These are phyloP conservation scores for Megastigmus dorsalis DNA, from an alignment of 2,888 invertebrate species.

Conservation along the genomic window DNA sequence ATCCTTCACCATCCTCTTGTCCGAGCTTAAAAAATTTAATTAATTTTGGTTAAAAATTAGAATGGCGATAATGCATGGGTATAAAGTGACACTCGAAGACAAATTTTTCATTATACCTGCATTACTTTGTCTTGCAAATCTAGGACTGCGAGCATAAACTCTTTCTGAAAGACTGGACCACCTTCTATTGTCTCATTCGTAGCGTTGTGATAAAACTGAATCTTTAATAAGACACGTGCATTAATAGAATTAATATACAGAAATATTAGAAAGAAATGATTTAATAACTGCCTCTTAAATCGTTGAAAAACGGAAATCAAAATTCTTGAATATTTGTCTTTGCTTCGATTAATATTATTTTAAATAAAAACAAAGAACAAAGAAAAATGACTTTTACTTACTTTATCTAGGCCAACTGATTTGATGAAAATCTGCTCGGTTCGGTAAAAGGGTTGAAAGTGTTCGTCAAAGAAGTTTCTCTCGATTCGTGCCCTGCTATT, in stretches of 20 bases:
- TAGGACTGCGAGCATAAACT: constrained; percentile 84
- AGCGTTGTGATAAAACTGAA: constrained; percentile 70
- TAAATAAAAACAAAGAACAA: too few species aligned
- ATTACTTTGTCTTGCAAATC: constrained; percentile 82
- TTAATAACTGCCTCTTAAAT: too few species aligned
- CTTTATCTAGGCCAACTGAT: constrained; percentile 77
- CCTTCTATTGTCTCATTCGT: constrained; percentile 75
- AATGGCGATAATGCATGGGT: too few species aligned
- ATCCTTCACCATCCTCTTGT: constrained; percentile 76
- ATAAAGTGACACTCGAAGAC: neutral
- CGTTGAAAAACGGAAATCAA: too few species aligned
- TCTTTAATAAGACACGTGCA: too few species aligned
- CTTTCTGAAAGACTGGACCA: constrained; percentile 84
- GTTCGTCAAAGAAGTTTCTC: constrained; percentile 89
- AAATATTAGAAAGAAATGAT: too few species aligned
- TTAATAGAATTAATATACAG: too few species aligned
- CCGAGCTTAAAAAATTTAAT: constrained; percentile 72
- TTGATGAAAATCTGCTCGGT: constrained; percentile 92
- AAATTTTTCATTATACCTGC: constrained; percentile 72
- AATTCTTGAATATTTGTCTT: too few species aligned
- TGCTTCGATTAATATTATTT: too few species aligned
- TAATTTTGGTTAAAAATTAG: neutral
- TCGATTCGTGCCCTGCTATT: constrained; percentile 87
- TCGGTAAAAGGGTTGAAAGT: constrained; percentile 92
- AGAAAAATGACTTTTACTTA: constrained; percentile 67